A percentile compares a stretch with the other conserved stretches of the same genome.
Evolutionary conservation across 2,888 invertebrate genomes (phyloP).

Genomic region (Schizotus pectinicornis): DNA sequence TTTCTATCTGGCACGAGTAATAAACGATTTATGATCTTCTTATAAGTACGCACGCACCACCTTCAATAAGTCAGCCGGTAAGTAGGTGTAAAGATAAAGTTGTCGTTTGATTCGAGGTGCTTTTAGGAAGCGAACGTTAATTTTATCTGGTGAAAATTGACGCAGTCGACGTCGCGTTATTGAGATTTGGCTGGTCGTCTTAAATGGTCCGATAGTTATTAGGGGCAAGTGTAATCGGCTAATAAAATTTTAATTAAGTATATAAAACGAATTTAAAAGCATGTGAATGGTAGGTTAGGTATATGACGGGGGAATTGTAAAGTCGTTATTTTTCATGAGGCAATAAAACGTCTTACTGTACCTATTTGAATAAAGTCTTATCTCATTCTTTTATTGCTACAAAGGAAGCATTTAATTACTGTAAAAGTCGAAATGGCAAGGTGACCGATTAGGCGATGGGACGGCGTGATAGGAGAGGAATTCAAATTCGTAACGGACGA

Average conservation of each 20-base stretch:
- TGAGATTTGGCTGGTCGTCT: slow-evolving; percentile 26
- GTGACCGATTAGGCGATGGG: slow-evolving; percentile 16
- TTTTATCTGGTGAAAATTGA: slow-evolving; percentile 30
- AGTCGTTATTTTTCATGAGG: slow-evolving; percentile 33
- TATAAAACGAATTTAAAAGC: slow-evolving; percentile 39
- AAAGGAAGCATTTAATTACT: slow-evolving; percentile 28
- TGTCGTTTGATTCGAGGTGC: slow-evolving; percentile 25
- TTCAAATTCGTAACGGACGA: too few relatives aligned
- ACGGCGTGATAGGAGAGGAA: not conserved
- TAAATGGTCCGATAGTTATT: slow-evolving; percentile 27
- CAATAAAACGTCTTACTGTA: slow-evolving; percentile 34
- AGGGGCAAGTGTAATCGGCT: slow-evolving; percentile 36
- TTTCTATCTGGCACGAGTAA: too few relatives aligned
- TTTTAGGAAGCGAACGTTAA: slow-evolving; percentile 17
- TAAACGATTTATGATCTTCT: too few relatives aligned
- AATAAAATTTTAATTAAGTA: slow-evolving; percentile 39
- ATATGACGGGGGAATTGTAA: slow-evolving; percentile 31
- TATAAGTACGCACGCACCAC: too few relatives aligned
- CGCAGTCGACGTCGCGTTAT: slow-evolving; percentile 22
- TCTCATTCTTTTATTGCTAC: slow-evolving; percentile 31
- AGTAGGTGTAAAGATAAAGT: slow-evolving; percentile 1
- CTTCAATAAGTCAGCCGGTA: too few relatives aligned
- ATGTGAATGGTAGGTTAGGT: slow-evolving; percentile 35
- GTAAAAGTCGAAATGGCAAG: slow-evolving; percentile 26
- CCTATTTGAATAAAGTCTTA: slow-evolving; percentile 38